A percentile compares a stretch with the other conserved stretches of the same genome.
phyloP scores from a whole-genome alignment of 2,797 vertebrate genomes.

The Buceros bicornis region DNA sequence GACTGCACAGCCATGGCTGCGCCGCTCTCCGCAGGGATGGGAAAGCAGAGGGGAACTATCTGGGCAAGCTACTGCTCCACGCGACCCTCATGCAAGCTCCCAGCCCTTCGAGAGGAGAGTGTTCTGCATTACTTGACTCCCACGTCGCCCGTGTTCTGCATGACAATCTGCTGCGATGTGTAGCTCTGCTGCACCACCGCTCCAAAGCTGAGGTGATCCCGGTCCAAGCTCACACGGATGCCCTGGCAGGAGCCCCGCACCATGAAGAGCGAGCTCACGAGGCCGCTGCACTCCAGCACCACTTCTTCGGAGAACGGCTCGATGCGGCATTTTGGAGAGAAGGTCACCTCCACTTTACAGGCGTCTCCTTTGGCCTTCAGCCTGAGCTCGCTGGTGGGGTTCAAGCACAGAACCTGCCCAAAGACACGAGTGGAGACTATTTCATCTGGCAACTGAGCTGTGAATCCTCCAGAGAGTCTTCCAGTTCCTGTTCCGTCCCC shows the following conservation, averaged over 20 bases:
- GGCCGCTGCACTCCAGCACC: slow-evolving; percentile 81
- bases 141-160: slow-evolving; percentile 87
- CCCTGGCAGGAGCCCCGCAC: slow-evolving; percentile 88
- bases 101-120: not conserved
- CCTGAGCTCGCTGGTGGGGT: slow-evolving; percentile 76
- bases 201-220: slow-evolving; percentile 86
- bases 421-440: not conserved
- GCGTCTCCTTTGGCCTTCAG: slow-evolving; percentile 81
- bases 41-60: not conserved
- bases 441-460: not conserved
- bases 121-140: slow-evolving; percentile 81
- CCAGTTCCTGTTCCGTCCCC: not conserved
- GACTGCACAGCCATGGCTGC: not conserved
- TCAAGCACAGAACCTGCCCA: slow-evolving; percentile 84
- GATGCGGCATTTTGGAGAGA: slow-evolving; percentile 80
- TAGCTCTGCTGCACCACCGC: slow-evolving; percentile 82
- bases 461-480: not conserved
- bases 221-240: slow-evolving; percentile 85
- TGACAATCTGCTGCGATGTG: slow-evolving; percentile 76
- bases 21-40: not conserved
- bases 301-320: slow-evolving; percentile 84
- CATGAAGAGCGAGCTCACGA: slow-evolving; percentile 84
- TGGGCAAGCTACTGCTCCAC: not conserved
- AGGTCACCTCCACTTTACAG: slow-evolving; percentile 83
- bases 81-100: not conserved